Evolutionary conservation across 2,797 vertebrate species (phyloP).

Genomic region (Channa striata): DNA sequence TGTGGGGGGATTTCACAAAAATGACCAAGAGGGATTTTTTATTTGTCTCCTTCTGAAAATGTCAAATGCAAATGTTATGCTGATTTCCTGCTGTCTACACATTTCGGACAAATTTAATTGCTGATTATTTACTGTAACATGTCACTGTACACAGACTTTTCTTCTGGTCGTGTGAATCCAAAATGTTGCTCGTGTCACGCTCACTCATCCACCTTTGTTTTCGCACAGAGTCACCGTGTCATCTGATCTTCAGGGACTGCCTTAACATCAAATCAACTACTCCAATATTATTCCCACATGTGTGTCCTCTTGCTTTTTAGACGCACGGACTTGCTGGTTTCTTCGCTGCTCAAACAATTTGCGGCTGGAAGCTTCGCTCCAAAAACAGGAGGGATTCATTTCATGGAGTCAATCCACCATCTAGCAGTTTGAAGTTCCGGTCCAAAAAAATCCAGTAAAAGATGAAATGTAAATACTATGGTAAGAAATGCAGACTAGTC

Average conservation of each 20-base stretch:
- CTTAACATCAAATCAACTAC: slow-evolving; percentile 19
- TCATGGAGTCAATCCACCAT: neutral
- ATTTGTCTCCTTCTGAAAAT: slow-evolving; percentile 27
- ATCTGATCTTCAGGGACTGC: slow-evolving; percentile 6
- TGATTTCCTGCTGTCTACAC: slow-evolving; percentile 14
- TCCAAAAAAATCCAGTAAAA: no score
- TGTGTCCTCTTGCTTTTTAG: neutral
- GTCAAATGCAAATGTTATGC: slow-evolving; percentile 48
- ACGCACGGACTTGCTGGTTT: no score
- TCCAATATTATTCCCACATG: neutral
- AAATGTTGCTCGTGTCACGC: no score
- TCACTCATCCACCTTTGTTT: slow-evolving; percentile 30
- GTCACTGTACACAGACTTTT: neutral
- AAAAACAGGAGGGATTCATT: neutral
- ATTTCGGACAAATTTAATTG: slow-evolving; percentile 17
- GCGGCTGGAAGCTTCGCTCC: no score
- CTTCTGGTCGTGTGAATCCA: neutral
- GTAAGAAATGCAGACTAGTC: no score
- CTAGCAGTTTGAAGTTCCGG: no score
- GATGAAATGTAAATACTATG: no score
- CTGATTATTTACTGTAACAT: neutral
- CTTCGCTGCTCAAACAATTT: no score
- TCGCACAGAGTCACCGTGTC: slow-evolving; percentile 18
- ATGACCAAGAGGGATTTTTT: slow-evolving; percentile 13
- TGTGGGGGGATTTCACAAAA: neutral